Evolutionary conservation across 2,797 vertebrate species (phyloP).

Genomic region (Bradypus variegatus): DNA sequence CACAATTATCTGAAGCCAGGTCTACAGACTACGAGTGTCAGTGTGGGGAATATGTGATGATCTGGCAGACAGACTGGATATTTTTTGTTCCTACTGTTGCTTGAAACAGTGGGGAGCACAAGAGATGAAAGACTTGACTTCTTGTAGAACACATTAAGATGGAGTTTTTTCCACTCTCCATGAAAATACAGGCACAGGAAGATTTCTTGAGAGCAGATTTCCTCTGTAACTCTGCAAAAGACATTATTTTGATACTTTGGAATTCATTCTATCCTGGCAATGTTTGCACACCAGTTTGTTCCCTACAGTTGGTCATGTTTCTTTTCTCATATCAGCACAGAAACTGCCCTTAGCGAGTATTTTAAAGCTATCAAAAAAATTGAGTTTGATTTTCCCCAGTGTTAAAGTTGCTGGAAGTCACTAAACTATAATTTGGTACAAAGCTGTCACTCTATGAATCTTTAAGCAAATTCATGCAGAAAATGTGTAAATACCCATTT

Average conservation of each 20-base stretch:
- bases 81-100: background rate
- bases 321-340: background rate
- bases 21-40: background rate
- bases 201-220: background rate
- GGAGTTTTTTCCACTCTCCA: background rate
- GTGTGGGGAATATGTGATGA: background rate
- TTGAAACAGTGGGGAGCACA: background rate
- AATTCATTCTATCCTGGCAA: background rate
- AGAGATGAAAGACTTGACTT: background rate
- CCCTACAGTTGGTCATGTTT: background rate
- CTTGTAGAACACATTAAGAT: background rate
- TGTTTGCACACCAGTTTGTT: background rate
- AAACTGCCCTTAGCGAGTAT: background rate
- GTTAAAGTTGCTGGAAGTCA: background rate
- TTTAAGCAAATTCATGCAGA: conserved; percentile 39
- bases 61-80: background rate
- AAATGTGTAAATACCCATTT: conserved; percentile 19
- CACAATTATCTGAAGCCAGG: background rate
- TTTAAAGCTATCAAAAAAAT: background rate
- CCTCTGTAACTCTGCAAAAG: background rate
- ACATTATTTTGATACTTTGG: background rate
- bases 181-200: background rate
- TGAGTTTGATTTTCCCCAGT: background rate
- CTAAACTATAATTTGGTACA: background rate
- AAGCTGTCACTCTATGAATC: conserved; percentile 18